Conservation (phyloP, 2,888 invertebrate genomes). For the Bugula neritina region DNA sequence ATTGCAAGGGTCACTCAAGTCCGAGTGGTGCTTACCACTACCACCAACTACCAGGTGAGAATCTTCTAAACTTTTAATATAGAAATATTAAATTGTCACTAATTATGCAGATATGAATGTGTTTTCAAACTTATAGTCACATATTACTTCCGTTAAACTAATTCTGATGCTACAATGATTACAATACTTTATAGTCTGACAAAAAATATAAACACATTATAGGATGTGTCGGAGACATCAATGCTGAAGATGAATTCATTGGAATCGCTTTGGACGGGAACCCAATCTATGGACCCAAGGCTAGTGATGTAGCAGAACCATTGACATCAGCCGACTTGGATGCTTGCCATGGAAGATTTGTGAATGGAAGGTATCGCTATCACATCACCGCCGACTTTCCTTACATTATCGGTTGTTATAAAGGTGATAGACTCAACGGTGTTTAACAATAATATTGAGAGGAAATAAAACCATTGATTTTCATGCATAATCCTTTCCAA, state of each 20-base stretch:
- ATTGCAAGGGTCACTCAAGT: conserved; percentile 32
- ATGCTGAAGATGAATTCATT: conserved; percentile 30
- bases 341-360: conserved; percentile 31
- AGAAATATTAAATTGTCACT: no score
- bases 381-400: conserved; percentile 32
- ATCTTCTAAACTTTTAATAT: no score
- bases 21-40: conserved; percentile 32
- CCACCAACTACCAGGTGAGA: conserved; percentile 31
- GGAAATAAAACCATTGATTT: no score
- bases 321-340: conserved; percentile 31
- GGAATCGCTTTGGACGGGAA: conserved; percentile 33
- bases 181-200: no score
- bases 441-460: no score
- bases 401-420: conserved; percentile 32
- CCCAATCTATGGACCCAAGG: conserved; percentile 32
- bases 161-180: no score
- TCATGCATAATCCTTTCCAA: no score
- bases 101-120: no score
- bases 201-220: no score
- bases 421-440: no score
- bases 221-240: conserved; percentile 25
- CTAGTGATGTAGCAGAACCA: conserved; percentile 25
- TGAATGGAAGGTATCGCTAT: conserved; percentile 32
- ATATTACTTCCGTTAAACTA: no score
- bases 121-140: no score